Conservation (phyloP, 2,113 vertebrate genomes). For the Cyphomyrus plagiostoma region DNA sequence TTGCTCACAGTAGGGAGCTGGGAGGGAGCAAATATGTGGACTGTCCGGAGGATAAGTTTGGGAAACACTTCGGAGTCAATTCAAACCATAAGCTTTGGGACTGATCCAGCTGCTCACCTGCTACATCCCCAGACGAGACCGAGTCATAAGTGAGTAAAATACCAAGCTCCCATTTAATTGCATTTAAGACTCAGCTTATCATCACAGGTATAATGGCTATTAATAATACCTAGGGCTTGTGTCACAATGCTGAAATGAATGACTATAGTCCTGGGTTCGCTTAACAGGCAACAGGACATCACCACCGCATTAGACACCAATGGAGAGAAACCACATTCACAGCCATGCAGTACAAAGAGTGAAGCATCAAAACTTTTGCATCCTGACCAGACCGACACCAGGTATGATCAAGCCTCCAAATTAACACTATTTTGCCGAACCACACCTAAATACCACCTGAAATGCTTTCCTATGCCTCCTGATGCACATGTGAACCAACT, state of each 20-base stretch:
- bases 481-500: background rate
- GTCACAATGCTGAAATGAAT: background rate
- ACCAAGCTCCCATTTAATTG: background rate
- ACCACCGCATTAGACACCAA: background rate
- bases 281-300: background rate
- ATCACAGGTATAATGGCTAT: background rate
- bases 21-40: background rate
- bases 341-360: background rate
- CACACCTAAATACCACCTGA: background rate
- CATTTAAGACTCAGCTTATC: background rate
- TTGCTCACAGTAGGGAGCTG: background rate
- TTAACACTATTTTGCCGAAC: background rate
- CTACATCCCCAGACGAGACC: background rate
- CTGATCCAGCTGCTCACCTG: background rate
- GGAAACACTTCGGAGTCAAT: background rate
- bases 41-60: background rate
- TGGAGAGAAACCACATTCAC: background rate
- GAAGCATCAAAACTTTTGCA: background rate
- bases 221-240: background rate
- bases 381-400: background rate
- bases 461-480: background rate
- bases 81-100: background rate
- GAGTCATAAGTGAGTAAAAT: background rate
- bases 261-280: background rate
- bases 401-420: background rate